Conservation (phyloP, 2,113 vertebrate genomes). For the Phrynosoma platyrhinos region DNA sequence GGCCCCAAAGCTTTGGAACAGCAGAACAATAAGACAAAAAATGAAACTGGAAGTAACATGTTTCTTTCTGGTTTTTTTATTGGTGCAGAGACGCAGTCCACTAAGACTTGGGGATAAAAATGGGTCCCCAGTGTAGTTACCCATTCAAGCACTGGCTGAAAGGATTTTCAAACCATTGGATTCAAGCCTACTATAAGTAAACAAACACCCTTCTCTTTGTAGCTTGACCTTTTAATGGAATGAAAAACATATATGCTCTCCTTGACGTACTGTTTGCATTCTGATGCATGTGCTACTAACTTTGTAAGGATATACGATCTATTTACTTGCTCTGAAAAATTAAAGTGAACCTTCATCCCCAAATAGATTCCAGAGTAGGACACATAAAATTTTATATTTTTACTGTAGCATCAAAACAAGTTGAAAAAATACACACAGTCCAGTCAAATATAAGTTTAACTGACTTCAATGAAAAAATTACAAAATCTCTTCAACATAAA, state of each 20-base stretch:
- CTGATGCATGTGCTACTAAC: not conserved
- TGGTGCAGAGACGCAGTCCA: too few species aligned
- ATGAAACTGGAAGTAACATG: too few species aligned
- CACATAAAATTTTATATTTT: not conserved
- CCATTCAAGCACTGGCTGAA: too few species aligned
- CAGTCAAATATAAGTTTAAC: not conserved
- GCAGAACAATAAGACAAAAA: too few species aligned
- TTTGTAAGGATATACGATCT: conserved; percentile 5
- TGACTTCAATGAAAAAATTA: not conserved
- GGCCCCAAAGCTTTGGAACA: too few species aligned
- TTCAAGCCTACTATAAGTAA: not conserved
- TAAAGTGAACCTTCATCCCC: not conserved
- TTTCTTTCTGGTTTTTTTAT: too few species aligned
- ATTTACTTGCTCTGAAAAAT: conserved; percentile 8
- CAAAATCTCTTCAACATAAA: not conserved
- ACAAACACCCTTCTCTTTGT: not conserved
- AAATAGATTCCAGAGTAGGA: not conserved
- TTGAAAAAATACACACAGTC: not conserved
- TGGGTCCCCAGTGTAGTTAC: too few species aligned
- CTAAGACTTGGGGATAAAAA: too few species aligned
- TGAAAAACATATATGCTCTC: not conserved
- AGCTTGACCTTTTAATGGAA: conserved; percentile 24
- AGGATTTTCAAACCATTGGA: not conserved
- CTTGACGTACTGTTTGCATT: not conserved
- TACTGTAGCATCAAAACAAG: too few species aligned